These are phyloP conservation scores for Volucella inflata DNA, from an alignment of 2,888 invertebrate species.

Conservation along the genomic window DNA sequence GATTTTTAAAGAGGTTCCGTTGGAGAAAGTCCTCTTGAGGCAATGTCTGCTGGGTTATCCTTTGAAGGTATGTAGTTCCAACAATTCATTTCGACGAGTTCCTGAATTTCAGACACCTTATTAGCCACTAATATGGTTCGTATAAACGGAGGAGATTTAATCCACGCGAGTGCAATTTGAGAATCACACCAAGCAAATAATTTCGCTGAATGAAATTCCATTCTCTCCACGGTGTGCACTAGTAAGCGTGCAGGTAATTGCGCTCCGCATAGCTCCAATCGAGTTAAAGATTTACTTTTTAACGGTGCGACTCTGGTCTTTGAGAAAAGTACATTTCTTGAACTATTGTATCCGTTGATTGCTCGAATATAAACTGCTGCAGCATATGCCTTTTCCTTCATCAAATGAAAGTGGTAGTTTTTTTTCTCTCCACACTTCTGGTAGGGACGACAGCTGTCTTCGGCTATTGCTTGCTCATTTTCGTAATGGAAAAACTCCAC, in stretches of 20 bases:
- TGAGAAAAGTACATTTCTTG: neutral
- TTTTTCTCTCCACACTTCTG: conserved; percentile 2
- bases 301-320: conserved; percentile 21
- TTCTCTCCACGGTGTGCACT: neutral
- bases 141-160: conserved; percentile 1
- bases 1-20: neutral
- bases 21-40: conserved; percentile 11
- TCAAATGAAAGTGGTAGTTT: neutral
- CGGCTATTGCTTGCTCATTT: conserved; percentile 19
- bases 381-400: neutral
- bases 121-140: neutral
- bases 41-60: conserved; percentile 17
- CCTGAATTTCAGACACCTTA: conserved; percentile 13
- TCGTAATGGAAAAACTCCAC: conserved; percentile 25
- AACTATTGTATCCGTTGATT: neutral
- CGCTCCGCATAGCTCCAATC: conserved; percentile 19
- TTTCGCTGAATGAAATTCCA: neutral
- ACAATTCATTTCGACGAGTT: neutral
- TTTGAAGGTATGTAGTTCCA: conserved; percentile 11
- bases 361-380: conserved; percentile 11
- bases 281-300: conserved; percentile 20
- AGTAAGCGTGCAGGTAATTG: conserved; percentile 1
- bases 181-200: conserved; percentile 18
- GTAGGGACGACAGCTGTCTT: neutral
- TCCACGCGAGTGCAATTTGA: conserved; percentile 25